Conservation (phyloP, 2,113 vertebrate species). For the Bombycilla garrulus region DNA sequence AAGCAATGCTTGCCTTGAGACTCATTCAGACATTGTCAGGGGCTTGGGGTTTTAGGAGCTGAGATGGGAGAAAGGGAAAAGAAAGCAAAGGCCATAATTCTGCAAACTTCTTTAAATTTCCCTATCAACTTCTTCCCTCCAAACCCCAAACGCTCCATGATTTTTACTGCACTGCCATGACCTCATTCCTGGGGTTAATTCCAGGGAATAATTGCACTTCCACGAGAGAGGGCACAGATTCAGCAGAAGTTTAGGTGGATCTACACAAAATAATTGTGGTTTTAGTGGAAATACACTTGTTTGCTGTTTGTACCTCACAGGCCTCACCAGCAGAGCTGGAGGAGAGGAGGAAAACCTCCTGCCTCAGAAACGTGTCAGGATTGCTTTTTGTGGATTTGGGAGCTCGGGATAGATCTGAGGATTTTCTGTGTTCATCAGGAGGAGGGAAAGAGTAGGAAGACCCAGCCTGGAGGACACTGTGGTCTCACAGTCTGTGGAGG, state of each 20-base stretch:
- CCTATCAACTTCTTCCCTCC: neutral
- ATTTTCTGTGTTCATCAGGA: neutral
- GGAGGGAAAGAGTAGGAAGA: neutral
- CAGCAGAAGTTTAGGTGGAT: neutral
- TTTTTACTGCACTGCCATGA: neutral
- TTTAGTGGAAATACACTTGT: neutral
- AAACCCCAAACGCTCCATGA: neutral
- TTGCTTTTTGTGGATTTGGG: neutral
- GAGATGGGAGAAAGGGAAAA: neutral
- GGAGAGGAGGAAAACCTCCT: neutral
- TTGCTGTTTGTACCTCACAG: neutral
- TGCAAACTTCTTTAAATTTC: neutral
- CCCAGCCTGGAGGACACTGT: rapidly evolving
- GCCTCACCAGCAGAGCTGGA: neutral
- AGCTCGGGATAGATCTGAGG: neutral
- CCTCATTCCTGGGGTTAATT: neutral
- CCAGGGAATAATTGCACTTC: neutral
- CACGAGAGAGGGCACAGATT: neutral
- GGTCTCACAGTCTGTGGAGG: rapidly evolving
- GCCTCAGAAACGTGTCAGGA: neutral
- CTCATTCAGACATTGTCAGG: neutral
- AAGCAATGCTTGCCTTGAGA: neutral
- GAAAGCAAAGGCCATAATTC: neutral
- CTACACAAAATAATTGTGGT: neutral
- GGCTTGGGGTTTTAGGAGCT: neutral